Evolutionary conservation across 1,140 invertebrate genomes (phyloP), one percentile per base, ranked within the genome.

Genomic region (Drosophila kurseongensis): DNA sequence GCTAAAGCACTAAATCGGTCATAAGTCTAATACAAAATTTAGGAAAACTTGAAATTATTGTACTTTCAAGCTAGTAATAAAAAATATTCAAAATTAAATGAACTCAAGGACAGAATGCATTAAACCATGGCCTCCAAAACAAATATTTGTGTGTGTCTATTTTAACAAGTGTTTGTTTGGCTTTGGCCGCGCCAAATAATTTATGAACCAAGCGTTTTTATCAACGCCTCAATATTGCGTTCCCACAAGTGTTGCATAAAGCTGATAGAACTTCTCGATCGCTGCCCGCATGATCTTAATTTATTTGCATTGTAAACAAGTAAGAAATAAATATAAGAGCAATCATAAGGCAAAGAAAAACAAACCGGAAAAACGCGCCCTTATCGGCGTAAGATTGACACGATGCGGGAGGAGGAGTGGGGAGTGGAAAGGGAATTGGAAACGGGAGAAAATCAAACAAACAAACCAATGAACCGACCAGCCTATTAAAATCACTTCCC

Each of bases 401-500:
- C 38, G 38, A 55, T 74, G 68, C 40, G 48, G 59, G 55, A 29
- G 63, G 44, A 18, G 8, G 45, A 4, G 9, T 13, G 51, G 6
- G 3, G 36, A n/a, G 10, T 0, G 36, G 71, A 65, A 61, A 61
- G 27, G 40, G 29, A 75, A 55, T 69, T 45, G 41, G 66, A 71
- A 54, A 60, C 69, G 68, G 68, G 80, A 32, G 40, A 74, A 55
- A 62, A 71, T 42, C 56, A 80, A 75, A 61, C 71, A 67, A 83
- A 48, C 51, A 73, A 57, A 52, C 60, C 52, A 75, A 48, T 63
- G 62, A 66, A 57, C 50, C 56, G 52, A 52, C 71, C 44, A 66
- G 66, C 58, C 75, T 73, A 88, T 89, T 63, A 89, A 80, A 88
- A 88, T 83, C 72, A 83, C 75, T 84, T 84, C 80, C 81, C 75